These are phyloP conservation scores for Cataglyphis livida DNA, from an alignment of 2,888 invertebrate species.

Conservation along the genomic window DNA sequence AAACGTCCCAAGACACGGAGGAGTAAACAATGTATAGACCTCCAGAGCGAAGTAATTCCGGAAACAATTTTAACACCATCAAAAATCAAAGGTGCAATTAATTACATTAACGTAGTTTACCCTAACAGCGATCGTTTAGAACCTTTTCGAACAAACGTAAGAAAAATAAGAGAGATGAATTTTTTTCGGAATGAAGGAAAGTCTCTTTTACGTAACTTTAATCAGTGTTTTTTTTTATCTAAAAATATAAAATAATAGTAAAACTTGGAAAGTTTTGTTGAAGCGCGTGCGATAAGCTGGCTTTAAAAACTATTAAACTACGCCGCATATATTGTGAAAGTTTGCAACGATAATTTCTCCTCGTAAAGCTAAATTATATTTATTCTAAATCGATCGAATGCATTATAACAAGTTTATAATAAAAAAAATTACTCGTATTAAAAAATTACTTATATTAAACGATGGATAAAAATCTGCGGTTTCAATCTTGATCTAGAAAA, in stretches of 20 bases:
- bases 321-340: background rate
- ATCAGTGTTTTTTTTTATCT: slow-evolving; percentile 2
- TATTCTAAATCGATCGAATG: slow-evolving; percentile 1
- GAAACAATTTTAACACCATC: background rate
- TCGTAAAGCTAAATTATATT: slow-evolving; percentile 1
- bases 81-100: background rate
- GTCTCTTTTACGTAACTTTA: slow-evolving; percentile 17
- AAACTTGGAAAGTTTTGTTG: slow-evolving; percentile 4
- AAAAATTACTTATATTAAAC: no score
- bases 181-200: background rate
- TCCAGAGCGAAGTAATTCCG: background rate
- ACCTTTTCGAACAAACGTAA: background rate
- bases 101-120: background rate
- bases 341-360: slow-evolving; percentile 9
- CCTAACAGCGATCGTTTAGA: background rate
- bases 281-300: background rate
- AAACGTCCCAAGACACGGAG: background rate
- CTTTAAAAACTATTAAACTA: slow-evolving; percentile 7
- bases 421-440: background rate
- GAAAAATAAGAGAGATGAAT: slow-evolving; percentile 3
- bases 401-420: background rate
- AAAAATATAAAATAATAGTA: slow-evolving; percentile 23
- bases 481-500: background rate
- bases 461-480: background rate
- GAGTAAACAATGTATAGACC: background rate